Evolutionary conservation across 2,888 invertebrate genomes (phyloP), one percentile per base, ranked within the genome.

Genomic region (Phorcus lineatus): DNA sequence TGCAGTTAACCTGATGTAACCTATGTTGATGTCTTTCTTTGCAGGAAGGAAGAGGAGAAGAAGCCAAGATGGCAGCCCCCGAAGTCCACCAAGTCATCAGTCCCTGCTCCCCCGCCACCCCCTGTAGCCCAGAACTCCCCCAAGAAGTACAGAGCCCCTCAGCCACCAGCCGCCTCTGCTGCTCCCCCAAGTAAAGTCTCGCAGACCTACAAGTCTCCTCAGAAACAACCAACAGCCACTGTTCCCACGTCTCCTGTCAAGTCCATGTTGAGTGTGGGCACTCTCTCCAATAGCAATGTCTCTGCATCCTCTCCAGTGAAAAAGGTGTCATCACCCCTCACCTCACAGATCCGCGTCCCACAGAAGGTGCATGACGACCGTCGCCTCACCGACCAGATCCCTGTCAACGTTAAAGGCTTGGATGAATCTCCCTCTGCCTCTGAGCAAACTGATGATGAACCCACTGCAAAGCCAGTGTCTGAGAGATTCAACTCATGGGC

Each of bases 61-160:
- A 91, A 89, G 79, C 90, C 88, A 79, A 88, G 84, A 81, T 91
- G 91, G 91, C 89, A 90, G 82, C 91, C 90, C 19, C 91, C 90
- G 9, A 86, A 81, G 22, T 82, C 85, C 40, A 80, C 84, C 16
- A 55, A 78, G 84, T 47, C 83, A 85, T 74, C 74, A 36, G 80
- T 80, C 24, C 75, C 36, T 57, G 83, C 82, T 62, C 84, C 86
- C 3, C 80, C 85, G 3, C 85, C 86, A 11, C 85, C 87, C 4
- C 81, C 83, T 6, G 66, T 78, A 78, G 82, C 4, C 80, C 84
- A 78, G 52, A 81, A 83, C 36, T 78, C 81, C 19, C 81, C 85
- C 47, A 77, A 85, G 52, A 86, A 86, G 74, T 81, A 80, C 17
- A 83, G 81, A 53, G 84, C 84, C 19, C 86, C 86, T 9, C 55